These are phyloP conservation scores for Porites cylindrica DNA, from an alignment of 92 coral and sea anemone genomes.

Conservation along the genomic window DNA sequence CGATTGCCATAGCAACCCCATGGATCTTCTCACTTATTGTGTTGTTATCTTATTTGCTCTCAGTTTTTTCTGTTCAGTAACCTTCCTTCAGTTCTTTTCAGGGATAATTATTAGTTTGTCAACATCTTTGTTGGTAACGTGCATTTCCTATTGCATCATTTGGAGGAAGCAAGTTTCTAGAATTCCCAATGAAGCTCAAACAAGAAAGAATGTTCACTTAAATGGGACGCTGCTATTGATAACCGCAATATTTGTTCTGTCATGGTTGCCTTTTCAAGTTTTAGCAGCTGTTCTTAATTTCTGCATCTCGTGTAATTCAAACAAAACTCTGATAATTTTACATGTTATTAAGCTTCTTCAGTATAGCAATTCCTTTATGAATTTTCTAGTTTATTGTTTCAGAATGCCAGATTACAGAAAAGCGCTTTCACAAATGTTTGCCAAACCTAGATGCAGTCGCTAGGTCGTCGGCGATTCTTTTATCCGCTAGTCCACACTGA, in stretches of 20 bases:
- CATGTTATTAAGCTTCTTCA: neutral
- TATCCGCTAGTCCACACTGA: too few relatives aligned
- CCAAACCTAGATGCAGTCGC: too few relatives aligned
- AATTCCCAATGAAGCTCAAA: neutral
- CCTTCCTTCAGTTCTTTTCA: neutral
- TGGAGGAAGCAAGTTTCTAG: conserved; percentile 11
- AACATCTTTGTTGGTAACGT: conserved; percentile 4
- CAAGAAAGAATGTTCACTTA: conserved; percentile 8
- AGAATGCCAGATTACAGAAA: conserved; percentile 25
- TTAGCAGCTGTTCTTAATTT: neutral
- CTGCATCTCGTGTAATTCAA: neutral
- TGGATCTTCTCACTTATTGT: conserved; percentile 27
- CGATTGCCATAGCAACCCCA: conserved; percentile 42
- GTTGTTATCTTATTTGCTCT: too few relatives aligned
- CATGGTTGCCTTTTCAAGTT: conserved; percentile 46
- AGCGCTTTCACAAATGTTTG: neutral
- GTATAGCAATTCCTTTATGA: conserved; percentile 11
- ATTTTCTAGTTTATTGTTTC: neutral
- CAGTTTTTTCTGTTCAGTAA: neutral
- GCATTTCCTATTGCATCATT: neutral
- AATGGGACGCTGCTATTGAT: conserved; percentile 13
- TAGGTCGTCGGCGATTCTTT: too few relatives aligned
- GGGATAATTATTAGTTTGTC: neutral
- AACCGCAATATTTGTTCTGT: conserved; percentile 3
- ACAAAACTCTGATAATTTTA: neutral